Evolutionary conservation across 2,113 vertebrate genomes (phyloP), one percentile per base, ranked within the genome.

Genomic region (Psittacara wagleri): DNA sequence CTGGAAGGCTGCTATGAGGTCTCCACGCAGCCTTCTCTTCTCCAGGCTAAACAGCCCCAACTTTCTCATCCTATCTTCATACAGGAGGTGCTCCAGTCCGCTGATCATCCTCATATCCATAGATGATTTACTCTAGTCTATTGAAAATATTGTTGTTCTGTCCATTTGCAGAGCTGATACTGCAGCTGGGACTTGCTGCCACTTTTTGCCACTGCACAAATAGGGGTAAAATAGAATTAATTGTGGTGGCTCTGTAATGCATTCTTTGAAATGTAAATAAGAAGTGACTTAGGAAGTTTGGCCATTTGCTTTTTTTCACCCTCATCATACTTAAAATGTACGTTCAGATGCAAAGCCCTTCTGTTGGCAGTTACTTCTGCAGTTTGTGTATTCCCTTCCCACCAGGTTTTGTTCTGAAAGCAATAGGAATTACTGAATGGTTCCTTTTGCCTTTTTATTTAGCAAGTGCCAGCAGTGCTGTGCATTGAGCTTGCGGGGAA

Each of bases 381-480:
- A 59, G 74, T 72, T 74, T 83, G 77, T 82, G 66, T 91, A 80
- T 93, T 92, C 94, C 69, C 88, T 86, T 95, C 86, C 91, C 37
- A 66, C 44, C 62, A 73, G 94, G 84, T 93, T 96, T 95, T 96
- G 83, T 97, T 92, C 14, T 4, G 59, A 46, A 69, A 94, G 94
- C 76, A 76, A 92, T 67, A 84, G 94, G 66, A 95, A 83, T 84
- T 52, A 79, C 62, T 96, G 96, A 96, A 95, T 92, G 41, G 74
- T 78, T 96, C 84, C 74, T 95, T 91, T 91, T 92, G 86, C 91
- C 49, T 78, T 87, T 83, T 94, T 91, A 80, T 96, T 96, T 83
- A 92, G 28, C 33, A 16, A 94, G 94, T 87, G 95, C 92, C 95
- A 96, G 73, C 92, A 92, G 86, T 7, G 52, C 83, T 88, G 39